Conservation (phyloP, 2,797 vertebrate species). For the Thalassophryne amazonica region DNA sequence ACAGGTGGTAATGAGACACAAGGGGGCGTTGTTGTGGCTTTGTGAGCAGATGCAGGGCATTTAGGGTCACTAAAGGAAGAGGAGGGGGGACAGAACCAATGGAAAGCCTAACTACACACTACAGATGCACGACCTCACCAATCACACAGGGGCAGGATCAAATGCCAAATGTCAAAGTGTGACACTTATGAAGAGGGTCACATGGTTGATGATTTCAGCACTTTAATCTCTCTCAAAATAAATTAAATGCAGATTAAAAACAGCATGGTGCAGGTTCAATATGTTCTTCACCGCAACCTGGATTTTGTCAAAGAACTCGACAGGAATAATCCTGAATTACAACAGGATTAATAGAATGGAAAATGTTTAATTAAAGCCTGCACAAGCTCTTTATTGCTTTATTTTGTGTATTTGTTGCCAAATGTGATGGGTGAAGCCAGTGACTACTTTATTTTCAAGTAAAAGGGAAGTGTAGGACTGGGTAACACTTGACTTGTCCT, state of each 20-base stretch:
- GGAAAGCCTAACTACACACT: conserved; percentile 27
- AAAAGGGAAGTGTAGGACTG: conserved; percentile 30
- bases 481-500: conserved; percentile 58
- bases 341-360: conserved; percentile 20
- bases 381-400: conserved; percentile 7
- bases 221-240: conserved; percentile 8
- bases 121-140: conserved; percentile 53
- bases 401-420: neutral
- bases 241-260: conserved; percentile 30
- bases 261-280: conserved; percentile 4
- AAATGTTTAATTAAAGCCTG: conserved; percentile 12
- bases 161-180: conserved; percentile 11
- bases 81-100: conserved; percentile 44
- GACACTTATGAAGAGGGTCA: conserved; percentile 11
- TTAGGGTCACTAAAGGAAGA: conserved; percentile 55
- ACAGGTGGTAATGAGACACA: conserved; percentile 43
- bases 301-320: conserved; percentile 16
- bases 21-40: conserved; percentile 45
- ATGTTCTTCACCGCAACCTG: conserved; percentile 9
- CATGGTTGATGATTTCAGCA: conserved; percentile 23
- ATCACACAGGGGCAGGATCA: conserved; percentile 39
- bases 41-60: conserved; percentile 51
- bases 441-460: conserved; percentile 32
- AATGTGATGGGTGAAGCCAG: conserved; percentile 66
- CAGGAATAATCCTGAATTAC: conserved; percentile 16